Percentiles rank a stretch among this genome's conserved stretches.
phyloP scores from a whole-genome alignment of 1,140 invertebrate species.

The Musca vetustissima region DNA sequence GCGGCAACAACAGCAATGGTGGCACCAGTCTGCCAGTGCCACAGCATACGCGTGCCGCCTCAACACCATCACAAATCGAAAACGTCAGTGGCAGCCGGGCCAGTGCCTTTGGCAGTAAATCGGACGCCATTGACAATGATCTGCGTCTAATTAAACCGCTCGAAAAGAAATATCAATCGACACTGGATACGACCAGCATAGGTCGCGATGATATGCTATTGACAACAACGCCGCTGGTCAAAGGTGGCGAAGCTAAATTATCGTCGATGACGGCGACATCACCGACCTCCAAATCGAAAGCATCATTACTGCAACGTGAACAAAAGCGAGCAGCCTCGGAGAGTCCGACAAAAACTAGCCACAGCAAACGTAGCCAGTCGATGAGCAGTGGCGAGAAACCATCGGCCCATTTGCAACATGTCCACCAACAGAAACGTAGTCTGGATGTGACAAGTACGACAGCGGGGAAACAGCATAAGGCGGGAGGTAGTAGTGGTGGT shows the following conservation, averaged over 20 bases:
- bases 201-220: slow-evolving; percentile 10
- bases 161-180: slow-evolving; percentile 33
- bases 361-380: slow-evolving; percentile 45
- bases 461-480: slow-evolving; percentile 21
- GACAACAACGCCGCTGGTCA: slow-evolving; percentile 32
- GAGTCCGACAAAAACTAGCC: slow-evolving; percentile 38
- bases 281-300: neutral
- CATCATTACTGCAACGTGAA: slow-evolving; percentile 3
- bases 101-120: slow-evolving; percentile 10
- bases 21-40: slow-evolving; percentile 48
- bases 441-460: slow-evolving; percentile 31
- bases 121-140: slow-evolving; percentile 8
- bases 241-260: slow-evolving; percentile 1
- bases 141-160: slow-evolving; percentile 21
- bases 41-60: slow-evolving; percentile 49
- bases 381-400: slow-evolving; percentile 41
- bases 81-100: slow-evolving; percentile 30
- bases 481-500: neutral
- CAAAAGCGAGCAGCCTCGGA: slow-evolving; percentile 52
- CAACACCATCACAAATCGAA: slow-evolving; percentile 52
- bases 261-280: neutral
- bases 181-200: slow-evolving; percentile 27
- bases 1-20: slow-evolving; percentile 5
- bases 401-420: slow-evolving; percentile 34
- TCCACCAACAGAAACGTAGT: slow-evolving; percentile 41